phyloP scores from a whole-genome alignment of 2,888 invertebrate species.

The Drosophila trichaetosa region DNA sequence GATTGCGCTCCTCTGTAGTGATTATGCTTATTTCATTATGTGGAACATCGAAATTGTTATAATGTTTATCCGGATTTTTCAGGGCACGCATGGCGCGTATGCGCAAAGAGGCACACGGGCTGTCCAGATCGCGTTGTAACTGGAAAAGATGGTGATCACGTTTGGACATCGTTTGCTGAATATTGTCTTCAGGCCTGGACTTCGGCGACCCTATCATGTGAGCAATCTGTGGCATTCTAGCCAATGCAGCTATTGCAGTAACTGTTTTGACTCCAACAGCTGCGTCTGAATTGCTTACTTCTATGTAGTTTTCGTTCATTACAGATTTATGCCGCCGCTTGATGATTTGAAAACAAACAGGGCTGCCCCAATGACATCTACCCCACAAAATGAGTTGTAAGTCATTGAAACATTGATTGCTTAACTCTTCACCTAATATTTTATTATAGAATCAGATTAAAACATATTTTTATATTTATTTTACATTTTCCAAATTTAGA shows the following conservation, averaged over 20 bases:
- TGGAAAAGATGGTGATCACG: slow-evolving; percentile 54
- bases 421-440: background rate
- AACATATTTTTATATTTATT: background rate
- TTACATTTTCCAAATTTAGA: background rate
- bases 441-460: background rate
- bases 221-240: slow-evolving; percentile 19
- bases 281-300: slow-evolving; percentile 7
- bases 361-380: too few species aligned
- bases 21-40: slow-evolving; percentile 82
- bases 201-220: slow-evolving; percentile 34
- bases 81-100: slow-evolving; percentile 82
- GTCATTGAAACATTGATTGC: background rate
- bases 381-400: background rate
- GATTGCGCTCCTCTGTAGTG: slow-evolving; percentile 76
- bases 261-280: background rate
- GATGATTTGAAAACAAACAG: too few species aligned
- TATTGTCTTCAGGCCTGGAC: slow-evolving; percentile 11
- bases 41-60: slow-evolving; percentile 82
- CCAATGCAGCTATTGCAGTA: slow-evolving; percentile 16
- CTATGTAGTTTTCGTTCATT: slow-evolving; percentile 1
- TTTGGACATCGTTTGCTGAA: slow-evolving; percentile 14
- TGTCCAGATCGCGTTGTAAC: slow-evolving; percentile 83
- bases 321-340: too few species aligned
- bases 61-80: slow-evolving; percentile 75
- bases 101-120: slow-evolving; percentile 81